phyloP scores from a whole-genome alignment of 2,888 invertebrate genomes.

The Syritta pipiens region DNA sequence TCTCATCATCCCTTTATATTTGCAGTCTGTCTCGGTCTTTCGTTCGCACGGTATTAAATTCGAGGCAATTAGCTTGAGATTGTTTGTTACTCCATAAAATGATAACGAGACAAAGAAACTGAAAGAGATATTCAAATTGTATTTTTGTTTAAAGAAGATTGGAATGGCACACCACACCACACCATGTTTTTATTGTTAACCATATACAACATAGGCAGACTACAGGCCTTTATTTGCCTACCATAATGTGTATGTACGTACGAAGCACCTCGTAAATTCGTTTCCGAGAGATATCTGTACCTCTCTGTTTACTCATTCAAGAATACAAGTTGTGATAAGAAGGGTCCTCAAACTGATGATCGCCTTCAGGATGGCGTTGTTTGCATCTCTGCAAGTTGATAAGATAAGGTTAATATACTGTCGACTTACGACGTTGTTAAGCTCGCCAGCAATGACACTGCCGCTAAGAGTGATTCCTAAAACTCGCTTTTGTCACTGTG shows the following conservation, averaged over 20 bases:
- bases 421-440: constrained; percentile 25
- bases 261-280: constrained; percentile 48
- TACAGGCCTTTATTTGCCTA: constrained; percentile 44
- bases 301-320: constrained; percentile 35
- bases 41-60: constrained; percentile 46
- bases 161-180: constrained; percentile 45
- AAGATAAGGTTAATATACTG: constrained; percentile 72
- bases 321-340: constrained; percentile 60
- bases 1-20: constrained; percentile 38
- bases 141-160: constrained; percentile 62
- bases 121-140: constrained; percentile 57
- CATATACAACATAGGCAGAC: constrained; percentile 42
- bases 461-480: constrained; percentile 4
- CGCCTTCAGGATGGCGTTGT: constrained; percentile 69
- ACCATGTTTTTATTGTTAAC: constrained; percentile 53
- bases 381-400: constrained; percentile 75
- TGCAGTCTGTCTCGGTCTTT: constrained; percentile 27
- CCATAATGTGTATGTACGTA: constrained; percentile 22
- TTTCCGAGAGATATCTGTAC: constrained; percentile 51
- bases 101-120: constrained; percentile 58
- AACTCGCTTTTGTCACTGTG: constrained; percentile 20
- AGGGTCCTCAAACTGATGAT: constrained; percentile 56
- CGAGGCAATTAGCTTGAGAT: constrained; percentile 45
- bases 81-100: constrained; percentile 45
- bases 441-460: constrained; percentile 1